Percentiles rank a stretch among this genome's conserved stretches.
Evolutionary conservation across 2,113 vertebrate genomes (phyloP).

Genomic region (Brachypteracias leptosomus): DNA sequence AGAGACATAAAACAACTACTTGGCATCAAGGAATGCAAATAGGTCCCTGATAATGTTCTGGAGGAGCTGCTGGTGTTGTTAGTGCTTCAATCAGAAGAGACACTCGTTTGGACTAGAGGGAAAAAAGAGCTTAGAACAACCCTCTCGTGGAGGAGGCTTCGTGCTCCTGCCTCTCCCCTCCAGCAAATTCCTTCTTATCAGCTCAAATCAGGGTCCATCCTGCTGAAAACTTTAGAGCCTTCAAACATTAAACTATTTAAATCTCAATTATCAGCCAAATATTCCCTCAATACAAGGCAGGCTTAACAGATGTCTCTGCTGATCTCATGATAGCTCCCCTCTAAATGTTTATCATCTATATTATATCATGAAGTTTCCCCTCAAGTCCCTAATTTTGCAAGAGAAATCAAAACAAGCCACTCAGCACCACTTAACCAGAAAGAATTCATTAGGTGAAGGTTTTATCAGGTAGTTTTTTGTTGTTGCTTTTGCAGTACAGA

Average conservation of each 20-base stretch:
- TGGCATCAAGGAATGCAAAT: constrained; percentile 8
- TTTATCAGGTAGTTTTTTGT: neutral
- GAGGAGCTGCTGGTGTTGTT: constrained; percentile 14
- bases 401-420: neutral
- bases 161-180: neutral
- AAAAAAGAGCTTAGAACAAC: neutral
- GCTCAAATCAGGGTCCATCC: neutral
- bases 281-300: neutral
- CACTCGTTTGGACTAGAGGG: neutral
- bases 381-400: neutral
- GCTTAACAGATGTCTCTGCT: neutral
- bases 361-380: neutral
- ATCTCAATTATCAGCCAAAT: neutral
- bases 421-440: neutral
- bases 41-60: neutral
- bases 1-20: neutral
- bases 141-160: neutral
- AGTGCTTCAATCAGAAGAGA: constrained; percentile 9
- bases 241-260: neutral
- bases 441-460: neutral
- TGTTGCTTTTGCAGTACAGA: neutral
- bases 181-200: constrained; percentile 12
- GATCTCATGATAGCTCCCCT: neutral
- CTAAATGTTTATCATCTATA: neutral
- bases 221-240: neutral